phyloP scores from a whole-genome alignment of 2,888 invertebrate species.

The Sphaerophoria rueppellii region DNA sequence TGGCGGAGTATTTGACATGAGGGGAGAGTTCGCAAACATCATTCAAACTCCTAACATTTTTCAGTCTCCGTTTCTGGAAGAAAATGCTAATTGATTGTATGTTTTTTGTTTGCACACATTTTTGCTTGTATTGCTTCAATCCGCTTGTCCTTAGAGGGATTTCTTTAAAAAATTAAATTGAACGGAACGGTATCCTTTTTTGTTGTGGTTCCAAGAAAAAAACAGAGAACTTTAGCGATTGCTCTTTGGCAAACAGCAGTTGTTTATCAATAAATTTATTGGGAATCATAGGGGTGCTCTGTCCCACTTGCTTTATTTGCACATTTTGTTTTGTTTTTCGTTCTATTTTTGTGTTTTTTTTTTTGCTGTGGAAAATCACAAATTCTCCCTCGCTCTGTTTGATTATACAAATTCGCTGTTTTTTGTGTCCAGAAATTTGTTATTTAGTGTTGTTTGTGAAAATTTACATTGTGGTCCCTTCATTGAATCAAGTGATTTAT shows the following conservation, averaged over 20 bases:
- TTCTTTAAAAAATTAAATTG: constrained; percentile 46
- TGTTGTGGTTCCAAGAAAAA: not conserved
- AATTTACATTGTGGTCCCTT: constrained; percentile 28
- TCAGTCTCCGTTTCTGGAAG: not conserved
- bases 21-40: not conserved
- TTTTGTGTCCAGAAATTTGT: not conserved
- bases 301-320: constrained; percentile 26
- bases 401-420: not conserved
- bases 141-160: constrained; percentile 28
- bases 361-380: constrained; percentile 19
- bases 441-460: constrained; percentile 16
- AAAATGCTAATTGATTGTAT: constrained; percentile 2
- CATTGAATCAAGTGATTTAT: constrained; percentile 48
- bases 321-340: not conserved
- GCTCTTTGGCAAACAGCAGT: not conserved
- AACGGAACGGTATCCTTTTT: constrained; percentile 14
- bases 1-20: not conserved
- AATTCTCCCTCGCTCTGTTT: not conserved
- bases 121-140: not conserved
- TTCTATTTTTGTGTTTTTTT: not conserved
- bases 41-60: not conserved
- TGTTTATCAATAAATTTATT: constrained; percentile 56
- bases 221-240: not conserved
- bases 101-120: not conserved
- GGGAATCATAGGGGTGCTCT: constrained; percentile 49